These are phyloP conservation scores for Eilema griseolum DNA, from an alignment of 2,888 invertebrate species.

Conservation along the genomic window DNA sequence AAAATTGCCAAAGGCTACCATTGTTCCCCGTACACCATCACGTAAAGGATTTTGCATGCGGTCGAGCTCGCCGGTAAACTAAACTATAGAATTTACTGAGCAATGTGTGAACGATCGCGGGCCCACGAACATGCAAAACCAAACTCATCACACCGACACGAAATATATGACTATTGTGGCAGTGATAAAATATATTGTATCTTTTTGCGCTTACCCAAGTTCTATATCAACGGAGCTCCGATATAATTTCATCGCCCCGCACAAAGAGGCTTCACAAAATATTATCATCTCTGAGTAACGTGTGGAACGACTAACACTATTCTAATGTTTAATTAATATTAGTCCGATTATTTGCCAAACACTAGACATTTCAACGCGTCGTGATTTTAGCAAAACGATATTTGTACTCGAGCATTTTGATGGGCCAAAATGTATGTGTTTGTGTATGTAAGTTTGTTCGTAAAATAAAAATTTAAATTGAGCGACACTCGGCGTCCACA, in stretches of 20 bases:
- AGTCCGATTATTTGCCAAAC: constrained; percentile 53
- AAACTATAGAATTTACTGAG: constrained; percentile 54
- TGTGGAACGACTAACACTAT: constrained; percentile 56
- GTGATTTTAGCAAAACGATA: constrained; percentile 51
- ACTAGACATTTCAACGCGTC: constrained; percentile 44
- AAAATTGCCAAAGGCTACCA: constrained; percentile 46
- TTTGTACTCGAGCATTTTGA: constrained; percentile 75
- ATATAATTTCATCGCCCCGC: constrained; percentile 68
- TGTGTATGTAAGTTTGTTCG: constrained; percentile 44
- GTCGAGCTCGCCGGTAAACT: constrained; percentile 44
- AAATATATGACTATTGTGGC: constrained; percentile 74
- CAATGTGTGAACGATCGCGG: constrained; percentile 48
- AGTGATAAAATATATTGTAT: constrained; percentile 82
- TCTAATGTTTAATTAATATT: constrained; percentile 57
- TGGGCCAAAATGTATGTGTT: constrained; percentile 65
- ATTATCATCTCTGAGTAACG: constrained; percentile 79
- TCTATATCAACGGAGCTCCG: constrained; percentile 59
- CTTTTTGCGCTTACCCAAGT: constrained; percentile 64
- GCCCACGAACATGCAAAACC: constrained; percentile 54
- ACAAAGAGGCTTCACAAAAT: constrained; percentile 72
- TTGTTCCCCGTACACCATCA: constrained; percentile 57
- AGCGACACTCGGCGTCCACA: constrained; percentile 57
- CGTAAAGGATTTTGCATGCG: constrained; percentile 48
- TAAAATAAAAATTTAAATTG: constrained; percentile 54
- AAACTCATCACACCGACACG: constrained; percentile 52